Evolutionary conservation across 2,888 invertebrate genomes (phyloP).

Genomic region (Quadriops clusia): DNA sequence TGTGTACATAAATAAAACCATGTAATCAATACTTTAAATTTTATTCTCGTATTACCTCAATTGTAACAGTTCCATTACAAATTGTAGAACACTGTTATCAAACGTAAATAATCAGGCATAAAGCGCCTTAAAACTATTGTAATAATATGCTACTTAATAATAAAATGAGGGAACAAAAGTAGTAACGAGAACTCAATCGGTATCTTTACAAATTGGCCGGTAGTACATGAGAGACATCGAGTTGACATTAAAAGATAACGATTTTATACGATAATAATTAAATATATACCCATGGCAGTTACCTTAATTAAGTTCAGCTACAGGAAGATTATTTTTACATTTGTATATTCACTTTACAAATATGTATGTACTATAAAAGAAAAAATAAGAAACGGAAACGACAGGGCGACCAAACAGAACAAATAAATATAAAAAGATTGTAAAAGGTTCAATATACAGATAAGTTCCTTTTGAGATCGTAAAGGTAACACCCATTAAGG

Average conservation of each 20-base stretch:
- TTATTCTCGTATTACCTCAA: slow-evolving; percentile 25
- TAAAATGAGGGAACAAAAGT: slow-evolving; percentile 19
- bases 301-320: slow-evolving; percentile 19
- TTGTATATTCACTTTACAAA: slow-evolving; percentile 11
- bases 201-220: slow-evolving; percentile 23
- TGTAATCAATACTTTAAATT: slow-evolving; percentile 13
- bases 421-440: slow-evolving; percentile 1
- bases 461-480: no score
- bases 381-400: no score
- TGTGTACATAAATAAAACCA: background rate
- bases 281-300: slow-evolving; percentile 20
- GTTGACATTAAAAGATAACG: slow-evolving; percentile 25
- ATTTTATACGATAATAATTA: no score
- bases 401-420: no score
- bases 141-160: slow-evolving; percentile 24
- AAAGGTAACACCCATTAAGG: no score
- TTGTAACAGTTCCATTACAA: slow-evolving; percentile 30
- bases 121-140: slow-evolving; percentile 26
- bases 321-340: slow-evolving; percentile 17
- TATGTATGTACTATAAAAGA: slow-evolving; percentile 10
- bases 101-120: slow-evolving; percentile 26
- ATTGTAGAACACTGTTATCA: slow-evolving; percentile 29
- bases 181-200: slow-evolving; percentile 19
- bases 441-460: no score
- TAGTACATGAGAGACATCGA: slow-evolving; percentile 27